These are phyloP conservation scores for Edolisoma coerulescens DNA, from an alignment of 2,113 vertebrate species.

Conservation along the genomic window DNA sequence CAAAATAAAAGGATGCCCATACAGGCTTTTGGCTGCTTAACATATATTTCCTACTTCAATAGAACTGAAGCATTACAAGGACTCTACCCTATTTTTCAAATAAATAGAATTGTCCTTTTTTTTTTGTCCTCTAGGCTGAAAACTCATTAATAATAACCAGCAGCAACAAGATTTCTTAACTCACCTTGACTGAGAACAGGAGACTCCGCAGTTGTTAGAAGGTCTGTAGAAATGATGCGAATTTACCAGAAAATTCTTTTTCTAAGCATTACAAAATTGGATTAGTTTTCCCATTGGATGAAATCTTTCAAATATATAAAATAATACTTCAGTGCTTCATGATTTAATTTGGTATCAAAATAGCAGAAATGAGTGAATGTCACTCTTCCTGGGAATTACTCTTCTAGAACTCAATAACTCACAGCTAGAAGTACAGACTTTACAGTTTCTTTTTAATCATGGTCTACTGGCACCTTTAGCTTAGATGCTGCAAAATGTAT, in stretches of 20 bases:
- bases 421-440: background rate
- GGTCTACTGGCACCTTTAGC: background rate
- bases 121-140: background rate
- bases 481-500: background rate
- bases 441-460: background rate
- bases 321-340: background rate
- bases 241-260: background rate
- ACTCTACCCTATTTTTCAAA: background rate
- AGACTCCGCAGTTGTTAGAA: background rate
- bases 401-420: background rate
- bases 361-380: background rate
- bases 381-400: background rate
- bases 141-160: background rate
- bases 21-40: background rate
- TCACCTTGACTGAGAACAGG: background rate
- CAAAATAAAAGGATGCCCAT: background rate
- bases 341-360: background rate
- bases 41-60: background rate
- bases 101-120: background rate
- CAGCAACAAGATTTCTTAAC: background rate
- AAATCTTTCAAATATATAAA: background rate
- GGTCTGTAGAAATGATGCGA: background rate
- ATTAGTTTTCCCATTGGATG: background rate
- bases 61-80: background rate
- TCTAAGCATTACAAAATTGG: background rate